Evolutionary conservation across 2,113 vertebrate species (phyloP), one percentile per base, ranked within the genome.

Genomic region (Gila orcuttii): DNA sequence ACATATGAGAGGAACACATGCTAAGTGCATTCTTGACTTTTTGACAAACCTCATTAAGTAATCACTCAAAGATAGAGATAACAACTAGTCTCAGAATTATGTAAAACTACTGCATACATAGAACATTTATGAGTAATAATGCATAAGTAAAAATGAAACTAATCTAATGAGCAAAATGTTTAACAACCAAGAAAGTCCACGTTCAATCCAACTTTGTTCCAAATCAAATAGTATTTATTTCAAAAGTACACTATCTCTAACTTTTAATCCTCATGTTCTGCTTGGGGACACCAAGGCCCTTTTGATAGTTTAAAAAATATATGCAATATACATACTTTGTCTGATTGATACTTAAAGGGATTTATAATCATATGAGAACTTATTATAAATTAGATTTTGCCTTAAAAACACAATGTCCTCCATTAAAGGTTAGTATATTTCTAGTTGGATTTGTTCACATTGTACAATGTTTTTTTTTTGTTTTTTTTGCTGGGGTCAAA

Each of bases 1-100:
- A 33, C 45, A 23, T 55, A 11, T 23, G 33, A 42, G 36, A 69
- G 23, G 17, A 23, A 50, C 25, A 57, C 45, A 78, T 36, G 17
- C 4, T 50, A 47, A 50, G 36, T 25, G 33, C 13, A 31, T 23
- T 47, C n/a, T 33, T 82, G 28, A 50, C 42, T 13, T 82, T 31
- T 81, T 64, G 25, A 62, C 23, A 42, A 55, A 71, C 13, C 19
- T 10, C 17, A 21, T 77, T 55, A 55, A 23, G 28, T 23, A 77
- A 77, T 77, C 9, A 78, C 52, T 59, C 28, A 77, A 57, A 55
- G 25, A 21, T 57, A 39, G n/a, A 77, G 25, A 77, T 77, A 77
- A 31, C 28, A 19, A 19, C 50, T 9, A 77, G 13, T 33, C 17
- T n/a, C 11, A 36, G 31, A 42, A 42, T 42, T 59, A 42, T 1